These are phyloP conservation scores for Heterodera carotae DNA, from an alignment of 1,140 invertebrate genomes.

Conservation along the genomic window DNA sequence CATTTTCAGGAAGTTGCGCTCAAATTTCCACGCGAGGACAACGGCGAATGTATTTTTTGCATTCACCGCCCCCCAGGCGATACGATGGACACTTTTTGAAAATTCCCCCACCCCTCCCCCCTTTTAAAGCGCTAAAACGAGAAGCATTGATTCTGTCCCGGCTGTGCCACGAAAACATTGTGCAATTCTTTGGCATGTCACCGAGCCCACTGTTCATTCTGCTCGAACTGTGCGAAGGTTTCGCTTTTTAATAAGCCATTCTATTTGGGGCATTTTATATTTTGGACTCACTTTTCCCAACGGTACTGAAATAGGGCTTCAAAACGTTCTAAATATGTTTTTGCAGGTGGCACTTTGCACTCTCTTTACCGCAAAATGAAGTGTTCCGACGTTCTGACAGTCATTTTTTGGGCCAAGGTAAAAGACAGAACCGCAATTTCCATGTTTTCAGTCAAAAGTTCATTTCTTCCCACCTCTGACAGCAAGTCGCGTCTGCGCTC, in stretches of 20 bases:
- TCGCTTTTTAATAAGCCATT: constrained; percentile 1
- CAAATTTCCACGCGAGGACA: constrained; percentile 12
- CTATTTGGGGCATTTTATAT: constrained; percentile 23
- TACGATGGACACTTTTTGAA: too few relatives aligned
- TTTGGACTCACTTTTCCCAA: constrained; percentile 7
- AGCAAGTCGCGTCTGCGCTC: constrained; percentile 37
- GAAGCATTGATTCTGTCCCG: constrained; percentile 38
- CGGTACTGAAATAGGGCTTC: too few relatives aligned
- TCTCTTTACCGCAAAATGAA: constrained; percentile 33
- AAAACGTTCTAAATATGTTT: too few relatives aligned
- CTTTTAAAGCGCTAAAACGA: constrained; percentile 37
- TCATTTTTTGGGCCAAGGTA: constrained; percentile 36
- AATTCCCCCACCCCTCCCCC: not conserved
- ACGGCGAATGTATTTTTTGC: not conserved
- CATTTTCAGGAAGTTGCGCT: constrained; percentile 25
- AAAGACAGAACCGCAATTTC: not conserved
- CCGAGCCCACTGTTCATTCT: constrained; percentile 31
- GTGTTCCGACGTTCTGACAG: constrained; percentile 32
- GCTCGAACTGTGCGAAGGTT: constrained; percentile 39
- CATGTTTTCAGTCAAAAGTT: not conserved
- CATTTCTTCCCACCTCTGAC: too few relatives aligned
- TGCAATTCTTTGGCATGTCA: constrained; percentile 36
- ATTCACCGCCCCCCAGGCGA: not conserved
- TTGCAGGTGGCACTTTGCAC: constrained; percentile 40
- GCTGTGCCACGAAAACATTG: constrained; percentile 36